These are phyloP conservation scores for Heliconius erato DNA, from an alignment of 2,888 invertebrate species.

Conservation along the genomic window DNA sequence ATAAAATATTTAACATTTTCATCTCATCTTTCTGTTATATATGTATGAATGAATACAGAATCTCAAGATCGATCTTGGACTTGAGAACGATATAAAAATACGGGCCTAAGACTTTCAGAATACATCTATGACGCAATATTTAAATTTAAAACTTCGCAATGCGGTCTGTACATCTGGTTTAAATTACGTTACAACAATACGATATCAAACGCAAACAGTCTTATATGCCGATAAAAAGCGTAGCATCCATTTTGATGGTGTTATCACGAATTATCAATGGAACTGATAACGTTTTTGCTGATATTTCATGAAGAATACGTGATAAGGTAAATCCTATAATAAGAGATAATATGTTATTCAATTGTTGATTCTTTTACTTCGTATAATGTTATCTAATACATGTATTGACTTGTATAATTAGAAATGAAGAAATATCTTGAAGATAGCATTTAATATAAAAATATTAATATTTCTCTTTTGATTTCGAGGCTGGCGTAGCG, in stretches of 20 bases:
- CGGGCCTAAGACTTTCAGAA: background rate
- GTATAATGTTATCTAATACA: background rate
- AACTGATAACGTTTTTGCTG: conserved; percentile 9
- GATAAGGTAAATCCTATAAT: conserved; percentile 10
- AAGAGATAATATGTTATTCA: background rate
- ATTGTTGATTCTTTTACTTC: background rate
- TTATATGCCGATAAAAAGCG: conserved; percentile 10
- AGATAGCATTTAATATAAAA: background rate
- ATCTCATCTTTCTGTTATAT: too few relatives aligned
- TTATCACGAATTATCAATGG: conserved; percentile 19
- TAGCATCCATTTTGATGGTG: conserved; percentile 5
- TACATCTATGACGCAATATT: conserved; percentile 3
- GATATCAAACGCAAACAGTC: background rate
- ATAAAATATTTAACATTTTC: too few relatives aligned
- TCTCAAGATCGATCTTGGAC: too few relatives aligned
- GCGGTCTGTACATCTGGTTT: conserved; percentile 24
- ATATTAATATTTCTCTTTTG: background rate
- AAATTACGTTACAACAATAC: conserved; percentile 10
- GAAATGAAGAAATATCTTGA: background rate
- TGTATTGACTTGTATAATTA: background rate
- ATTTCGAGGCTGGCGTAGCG: background rate
- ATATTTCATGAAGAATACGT: conserved; percentile 3
- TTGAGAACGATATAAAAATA: background rate
- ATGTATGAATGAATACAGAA: too few relatives aligned
- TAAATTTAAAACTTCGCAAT: conserved; percentile 30